Evolutionary conservation across 2,797 vertebrate genomes (phyloP).

Genomic region (Pagetopsis macropterus): DNA sequence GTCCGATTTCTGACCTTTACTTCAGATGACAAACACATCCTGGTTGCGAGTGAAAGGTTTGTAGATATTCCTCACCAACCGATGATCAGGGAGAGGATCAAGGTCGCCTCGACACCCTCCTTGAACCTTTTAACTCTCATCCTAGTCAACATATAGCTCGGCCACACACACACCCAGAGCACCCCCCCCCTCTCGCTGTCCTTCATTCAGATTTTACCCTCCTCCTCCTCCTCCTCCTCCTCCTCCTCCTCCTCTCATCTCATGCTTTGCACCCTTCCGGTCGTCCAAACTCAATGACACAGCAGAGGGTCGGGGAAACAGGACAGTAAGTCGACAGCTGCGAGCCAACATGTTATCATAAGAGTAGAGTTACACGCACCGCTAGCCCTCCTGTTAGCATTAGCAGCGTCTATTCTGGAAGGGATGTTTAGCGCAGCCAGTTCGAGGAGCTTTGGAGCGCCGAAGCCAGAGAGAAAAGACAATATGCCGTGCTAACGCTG

Average conservation of each 20-base stretch:
- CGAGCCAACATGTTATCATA: conserved; percentile 74
- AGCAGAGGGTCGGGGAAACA: conserved; percentile 71
- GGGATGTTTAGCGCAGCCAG: conserved; percentile 26
- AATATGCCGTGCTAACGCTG: conserved; percentile 5
- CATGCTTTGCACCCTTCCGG: conserved; percentile 64
- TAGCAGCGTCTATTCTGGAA: conserved; percentile 63
- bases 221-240: not conserved
- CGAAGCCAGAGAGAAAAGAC: not conserved
- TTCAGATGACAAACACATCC: conserved; percentile 46
- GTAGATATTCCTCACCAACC: not conserved
- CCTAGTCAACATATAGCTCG: conserved; percentile 49
- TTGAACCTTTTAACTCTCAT: conserved; percentile 53
- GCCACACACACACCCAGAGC: conserved; percentile 22
- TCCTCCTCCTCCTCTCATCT: conserved; percentile 18
- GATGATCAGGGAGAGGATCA: conserved; percentile 34
- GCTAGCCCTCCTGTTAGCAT: conserved; percentile 67
- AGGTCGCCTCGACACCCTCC: conserved; percentile 44
- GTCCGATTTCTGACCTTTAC: conserved; percentile 67
- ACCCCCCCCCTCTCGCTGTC: conserved; percentile 59
- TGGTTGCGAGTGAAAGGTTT: conserved; percentile 9
- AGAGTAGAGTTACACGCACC: conserved; percentile 75
- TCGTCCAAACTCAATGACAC: conserved; percentile 81
- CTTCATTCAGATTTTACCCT: conserved; percentile 72
- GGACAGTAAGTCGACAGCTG: conserved; percentile 77
- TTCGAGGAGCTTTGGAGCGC: conserved; percentile 7